phyloP scores from a whole-genome alignment of 2,113 vertebrate genomes.

The Sinocyclocheilus maitianheensis region DNA sequence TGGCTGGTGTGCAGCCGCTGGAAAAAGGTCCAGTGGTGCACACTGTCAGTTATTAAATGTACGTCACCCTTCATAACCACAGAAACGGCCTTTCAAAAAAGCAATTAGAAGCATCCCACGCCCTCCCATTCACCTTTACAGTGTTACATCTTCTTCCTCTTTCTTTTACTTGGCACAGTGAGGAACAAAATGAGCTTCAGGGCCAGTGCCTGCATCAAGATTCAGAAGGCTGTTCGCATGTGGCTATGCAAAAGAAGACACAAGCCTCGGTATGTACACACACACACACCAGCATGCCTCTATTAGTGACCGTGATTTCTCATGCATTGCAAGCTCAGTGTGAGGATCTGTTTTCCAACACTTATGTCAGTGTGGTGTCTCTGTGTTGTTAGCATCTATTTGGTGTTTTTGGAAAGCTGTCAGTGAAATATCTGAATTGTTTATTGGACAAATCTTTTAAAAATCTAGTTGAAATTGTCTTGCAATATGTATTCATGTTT shows the following conservation, averaged over 20 bases:
- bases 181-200: slow-evolving; percentile 95
- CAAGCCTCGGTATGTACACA: slow-evolving; percentile 89
- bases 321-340: neutral
- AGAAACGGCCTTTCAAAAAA: neutral
- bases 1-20: slow-evolving; percentile 95
- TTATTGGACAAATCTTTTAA: neutral
- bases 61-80: slow-evolving; percentile 55
- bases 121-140: neutral
- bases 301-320: slow-evolving; percentile 15
- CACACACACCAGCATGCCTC: neutral
- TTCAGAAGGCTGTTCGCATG: slow-evolving; percentile 97
- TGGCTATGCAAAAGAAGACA: slow-evolving; percentile 96
- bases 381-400: neutral
- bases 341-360: neutral
- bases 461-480: neutral
- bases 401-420: neutral
- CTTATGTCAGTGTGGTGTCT: neutral
- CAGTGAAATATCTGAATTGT: neutral
- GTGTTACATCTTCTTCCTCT: neutral
- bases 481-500: neutral
- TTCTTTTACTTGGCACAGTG: slow-evolving; percentile 73
- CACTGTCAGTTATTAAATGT: slow-evolving; percentile 95
- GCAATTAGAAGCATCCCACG: neutral
- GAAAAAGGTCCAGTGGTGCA: slow-evolving; percentile 98
- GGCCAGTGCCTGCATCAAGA: slow-evolving; percentile 92